Percentiles rank a stretch among this genome's conserved stretches.
These are phyloP conservation scores for Montipora sp. DNA, from an alignment of 64 coral and sea anemone species.

Conservation along the genomic window DNA sequence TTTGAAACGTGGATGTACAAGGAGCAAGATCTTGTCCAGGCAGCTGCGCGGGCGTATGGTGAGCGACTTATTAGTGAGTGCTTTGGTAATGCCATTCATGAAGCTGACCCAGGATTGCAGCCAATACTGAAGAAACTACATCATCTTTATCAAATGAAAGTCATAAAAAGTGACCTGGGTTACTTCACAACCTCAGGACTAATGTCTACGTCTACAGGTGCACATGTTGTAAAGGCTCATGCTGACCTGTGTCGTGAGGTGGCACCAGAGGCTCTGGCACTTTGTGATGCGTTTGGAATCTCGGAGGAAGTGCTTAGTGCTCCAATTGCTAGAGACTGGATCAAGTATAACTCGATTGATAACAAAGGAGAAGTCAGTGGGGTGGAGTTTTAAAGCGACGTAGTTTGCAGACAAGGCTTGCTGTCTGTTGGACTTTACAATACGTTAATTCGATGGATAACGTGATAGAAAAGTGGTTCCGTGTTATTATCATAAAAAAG, in stretches of 20 bases:
- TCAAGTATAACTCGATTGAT: conserved; percentile 82
- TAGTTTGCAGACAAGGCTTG: too few species aligned
- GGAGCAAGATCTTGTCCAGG: conserved; percentile 86
- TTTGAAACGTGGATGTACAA: conserved; percentile 92
- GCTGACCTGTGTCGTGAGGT: conserved; percentile 82
- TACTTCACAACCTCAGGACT: conserved; percentile 87
- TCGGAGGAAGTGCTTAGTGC: conserved; percentile 78
- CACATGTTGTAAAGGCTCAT: conserved; percentile 70
- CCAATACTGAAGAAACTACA: conserved; percentile 72
- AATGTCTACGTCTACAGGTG: conserved; percentile 77
- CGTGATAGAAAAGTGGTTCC: too few species aligned
- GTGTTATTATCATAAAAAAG: too few species aligned
- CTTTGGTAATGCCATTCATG: conserved; percentile 73
- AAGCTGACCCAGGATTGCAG: conserved; percentile 66
- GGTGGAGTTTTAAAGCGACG: neutral
- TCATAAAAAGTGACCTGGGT: conserved; percentile 75
- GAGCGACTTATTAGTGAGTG: conserved; percentile 79
- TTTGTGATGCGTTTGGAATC: conserved; percentile 89
- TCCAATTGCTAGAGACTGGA: conserved; percentile 89
- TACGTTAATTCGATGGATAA: too few species aligned
- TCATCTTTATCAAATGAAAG: conserved; percentile 80
- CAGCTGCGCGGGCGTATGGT: conserved; percentile 79
- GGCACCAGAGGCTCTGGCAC: conserved; percentile 85
- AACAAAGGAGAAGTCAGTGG: conserved; percentile 79
- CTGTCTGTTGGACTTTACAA: too few species aligned